Conservation (phyloP, 53 echinoderm and acorn worm species). For the Zoroaster sp. region DNA sequence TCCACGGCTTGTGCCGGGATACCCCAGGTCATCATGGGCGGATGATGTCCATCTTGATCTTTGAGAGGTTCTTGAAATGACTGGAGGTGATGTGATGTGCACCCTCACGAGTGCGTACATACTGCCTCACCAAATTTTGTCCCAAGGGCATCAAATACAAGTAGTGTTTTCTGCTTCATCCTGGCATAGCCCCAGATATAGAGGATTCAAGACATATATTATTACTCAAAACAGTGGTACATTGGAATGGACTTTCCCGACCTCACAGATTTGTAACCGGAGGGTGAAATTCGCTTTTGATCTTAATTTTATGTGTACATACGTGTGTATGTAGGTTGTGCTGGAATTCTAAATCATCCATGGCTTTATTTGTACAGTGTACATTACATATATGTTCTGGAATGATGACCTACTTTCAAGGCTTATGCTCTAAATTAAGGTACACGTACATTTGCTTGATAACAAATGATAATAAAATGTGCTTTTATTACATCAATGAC, state of each 20-base stretch:
- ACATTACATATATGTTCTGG: not conserved
- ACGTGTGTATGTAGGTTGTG: not conserved
- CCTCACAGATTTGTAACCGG: not conserved
- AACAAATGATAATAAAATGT: too few species aligned
- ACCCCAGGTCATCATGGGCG: not conserved
- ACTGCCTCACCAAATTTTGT: not conserved
- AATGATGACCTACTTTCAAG: not conserved
- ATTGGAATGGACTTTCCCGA: not conserved
- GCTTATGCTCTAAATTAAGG: too few species aligned
- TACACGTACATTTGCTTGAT: too few species aligned
- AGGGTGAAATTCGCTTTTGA: constrained; percentile 18
- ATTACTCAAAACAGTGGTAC: not conserved
- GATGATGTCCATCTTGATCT: not conserved
- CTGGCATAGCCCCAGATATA: not conserved
- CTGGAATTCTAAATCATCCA: not conserved
- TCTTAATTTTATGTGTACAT: constrained; percentile 2
- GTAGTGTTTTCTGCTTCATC: not conserved
- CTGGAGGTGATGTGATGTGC: not conserved
- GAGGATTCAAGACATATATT: not conserved
- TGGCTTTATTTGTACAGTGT: not conserved
- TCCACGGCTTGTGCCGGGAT: not conserved
- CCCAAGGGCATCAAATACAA: not conserved
- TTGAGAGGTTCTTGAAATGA: not conserved
- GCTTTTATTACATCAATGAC: too few species aligned
- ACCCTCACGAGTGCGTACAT: not conserved